These are phyloP conservation scores for Procambarus clarkii DNA, from an alignment of 1,140 invertebrate genomes.

Conservation along the genomic window DNA sequence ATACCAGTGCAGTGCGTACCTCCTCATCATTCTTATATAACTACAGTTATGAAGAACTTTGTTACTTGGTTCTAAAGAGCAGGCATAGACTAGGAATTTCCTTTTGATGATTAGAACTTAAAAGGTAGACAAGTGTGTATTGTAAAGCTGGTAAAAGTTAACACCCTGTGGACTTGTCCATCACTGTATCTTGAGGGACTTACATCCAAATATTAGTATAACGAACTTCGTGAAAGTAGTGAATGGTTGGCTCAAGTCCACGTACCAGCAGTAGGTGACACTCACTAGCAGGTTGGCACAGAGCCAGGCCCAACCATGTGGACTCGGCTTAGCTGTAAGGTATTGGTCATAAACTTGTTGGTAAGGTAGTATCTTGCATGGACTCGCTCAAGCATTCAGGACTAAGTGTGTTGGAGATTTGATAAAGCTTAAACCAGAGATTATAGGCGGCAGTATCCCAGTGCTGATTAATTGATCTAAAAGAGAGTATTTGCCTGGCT, in stretches of 20 bases:
- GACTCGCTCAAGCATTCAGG: conserved; percentile 66
- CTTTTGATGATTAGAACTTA: conserved; percentile 53
- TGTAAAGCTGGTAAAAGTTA: conserved; percentile 47
- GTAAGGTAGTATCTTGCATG: conserved; percentile 67
- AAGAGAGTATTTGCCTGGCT: conserved; percentile 64
- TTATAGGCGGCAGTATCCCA: conserved; percentile 48
- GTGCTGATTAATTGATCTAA: conserved; percentile 35
- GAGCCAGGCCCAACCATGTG: conserved; percentile 64
- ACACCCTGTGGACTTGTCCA: conserved; percentile 57
- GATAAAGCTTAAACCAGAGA: conserved; percentile 51
- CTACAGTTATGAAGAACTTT: conserved; percentile 59
- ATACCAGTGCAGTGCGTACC: conserved; percentile 46
- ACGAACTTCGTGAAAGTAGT: conserved; percentile 62
- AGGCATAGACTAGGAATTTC: conserved; percentile 65
- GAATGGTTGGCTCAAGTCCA: conserved; percentile 51
- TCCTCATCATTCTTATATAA: conserved; percentile 43
- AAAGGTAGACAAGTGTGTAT: conserved; percentile 26
- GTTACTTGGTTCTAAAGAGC: conserved; percentile 55
- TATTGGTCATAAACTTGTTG: conserved; percentile 64
- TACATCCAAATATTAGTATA: conserved; percentile 51
- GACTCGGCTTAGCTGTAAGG: conserved; percentile 66
- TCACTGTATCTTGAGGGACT: conserved; percentile 61
- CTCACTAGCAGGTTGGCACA: conserved; percentile 67
- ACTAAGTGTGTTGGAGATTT: conserved; percentile 61
- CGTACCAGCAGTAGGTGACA: conserved; percentile 51